A percentile compares a stretch with the other conserved stretches of the same genome.
phyloP scores from a whole-genome alignment of 2,113 vertebrate species.

The Rhadina sibilatrix region DNA sequence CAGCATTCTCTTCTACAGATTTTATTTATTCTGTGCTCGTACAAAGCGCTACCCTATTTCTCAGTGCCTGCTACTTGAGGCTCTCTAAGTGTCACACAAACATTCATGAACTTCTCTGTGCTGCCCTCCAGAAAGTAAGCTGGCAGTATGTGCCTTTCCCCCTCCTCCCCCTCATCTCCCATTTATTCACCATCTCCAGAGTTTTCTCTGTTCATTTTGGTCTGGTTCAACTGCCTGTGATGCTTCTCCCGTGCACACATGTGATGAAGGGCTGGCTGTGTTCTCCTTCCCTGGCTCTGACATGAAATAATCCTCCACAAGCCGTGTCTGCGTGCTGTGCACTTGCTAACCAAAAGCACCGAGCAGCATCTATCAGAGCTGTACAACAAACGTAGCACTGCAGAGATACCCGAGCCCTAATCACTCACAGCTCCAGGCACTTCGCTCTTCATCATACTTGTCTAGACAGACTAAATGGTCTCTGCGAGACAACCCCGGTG shows the following conservation, averaged over 20 bases:
- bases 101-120: neutral
- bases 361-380: neutral
- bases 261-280: neutral
- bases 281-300: neutral
- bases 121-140: neutral
- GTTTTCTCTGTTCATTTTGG: neutral
- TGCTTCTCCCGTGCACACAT: neutral
- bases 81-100: neutral
- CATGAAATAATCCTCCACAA: neutral
- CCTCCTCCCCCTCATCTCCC: neutral
- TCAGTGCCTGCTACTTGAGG: neutral
- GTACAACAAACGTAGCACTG: neutral
- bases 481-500: neutral
- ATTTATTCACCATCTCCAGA: neutral
- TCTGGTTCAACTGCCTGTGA: neutral
- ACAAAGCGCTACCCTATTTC: neutral
- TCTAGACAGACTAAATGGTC: conserved; percentile 45
- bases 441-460: conserved; percentile 5
- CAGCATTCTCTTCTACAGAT: neutral
- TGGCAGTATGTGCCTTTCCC: neutral
- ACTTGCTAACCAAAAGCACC: neutral
- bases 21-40: neutral
- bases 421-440: neutral
- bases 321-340: neutral
- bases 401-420: neutral